Percentiles rank a stretch among this genome's conserved stretches.
These are phyloP conservation scores for Sarcophaga carnaria DNA, from an alignment of 2,888 invertebrate species.

Conservation along the genomic window DNA sequence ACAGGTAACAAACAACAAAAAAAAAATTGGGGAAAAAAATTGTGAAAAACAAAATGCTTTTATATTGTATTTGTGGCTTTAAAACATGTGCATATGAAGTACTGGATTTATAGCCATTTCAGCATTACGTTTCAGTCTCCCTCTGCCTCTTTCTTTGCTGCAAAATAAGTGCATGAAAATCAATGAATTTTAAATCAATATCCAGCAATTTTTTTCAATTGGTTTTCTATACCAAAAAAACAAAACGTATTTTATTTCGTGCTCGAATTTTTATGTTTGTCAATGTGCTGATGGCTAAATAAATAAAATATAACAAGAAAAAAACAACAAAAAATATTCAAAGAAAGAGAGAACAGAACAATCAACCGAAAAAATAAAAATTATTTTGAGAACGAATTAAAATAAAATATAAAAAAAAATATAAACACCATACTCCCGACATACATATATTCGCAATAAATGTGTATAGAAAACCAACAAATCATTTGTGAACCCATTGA, in stretches of 20 bases:
- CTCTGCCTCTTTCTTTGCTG: constrained; percentile 9
- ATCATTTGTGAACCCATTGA: constrained; percentile 41
- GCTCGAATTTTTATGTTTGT: constrained; percentile 1
- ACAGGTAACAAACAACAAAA: background rate
- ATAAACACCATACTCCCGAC: no score
- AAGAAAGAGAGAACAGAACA: background rate
- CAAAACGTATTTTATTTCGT: background rate
- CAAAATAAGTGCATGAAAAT: constrained; percentile 47
- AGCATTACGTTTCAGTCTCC: background rate
- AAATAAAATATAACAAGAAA: constrained; percentile 44
- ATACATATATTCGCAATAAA: background rate
- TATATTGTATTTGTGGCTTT: constrained; percentile 29
- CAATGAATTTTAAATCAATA: constrained; percentile 66
- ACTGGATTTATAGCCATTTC: background rate
- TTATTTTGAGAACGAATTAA: background rate
- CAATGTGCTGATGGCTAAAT: constrained; percentile 53
- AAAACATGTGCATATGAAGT: constrained; percentile 10
- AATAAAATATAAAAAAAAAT: background rate
- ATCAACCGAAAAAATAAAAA: background rate
- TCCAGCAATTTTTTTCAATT: constrained; percentile 25
- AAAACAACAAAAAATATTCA: background rate
- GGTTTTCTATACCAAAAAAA: background rate
- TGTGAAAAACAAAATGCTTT: background rate
- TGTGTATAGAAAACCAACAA: constrained; percentile 42
- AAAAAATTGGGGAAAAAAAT: background rate